Base-by-base conservation (phyloP, 2,113 vertebrate genomes). In the Uria lomvia region DNA sequence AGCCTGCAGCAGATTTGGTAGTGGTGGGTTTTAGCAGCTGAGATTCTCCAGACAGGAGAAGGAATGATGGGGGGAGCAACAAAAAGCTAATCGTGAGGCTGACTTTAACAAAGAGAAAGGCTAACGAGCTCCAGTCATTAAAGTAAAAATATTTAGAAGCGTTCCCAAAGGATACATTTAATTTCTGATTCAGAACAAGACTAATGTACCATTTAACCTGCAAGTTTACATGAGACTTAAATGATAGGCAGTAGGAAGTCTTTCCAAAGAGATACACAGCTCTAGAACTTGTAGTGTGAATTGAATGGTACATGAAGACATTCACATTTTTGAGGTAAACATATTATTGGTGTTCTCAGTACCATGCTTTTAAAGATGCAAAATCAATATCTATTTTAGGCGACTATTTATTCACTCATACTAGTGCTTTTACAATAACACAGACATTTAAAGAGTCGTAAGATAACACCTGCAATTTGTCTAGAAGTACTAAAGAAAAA, bases 351-450 rank as follows among this genome's bases (percentile, higher is more conserved):
- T 42, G 18, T 93, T 89, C 63, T 79, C 11, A 38, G 26, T 79
- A 38, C 71, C 27, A 71, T 66, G 58, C 56, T 91, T 94, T 96
- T 97, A 92, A 84, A 92, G 93, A 94, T 60, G 49, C 60, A 90
- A 92, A 94, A 90, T 40, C 93, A 79, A 80, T 82, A 66, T 26
- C 42, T 81, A 12, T 82, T 95, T 94, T 94, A 59, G 74, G 71
- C 1, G 3, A 72, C 56, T 88, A 58, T 93, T 96, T 93, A 78
- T 88, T 90, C 75, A 88, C n/a, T 79, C 71, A 56, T 79, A 71
- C 29, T 40, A 86, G 42, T 95, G 77, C 38, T 92, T 93, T 92
- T 62, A 80, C 43, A 93, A 21, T 92, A 95, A 84, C 15, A 32
- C 20, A 92, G 67, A 32, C 52, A 96, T 92, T 86, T 84, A 79